These are phyloP conservation scores for Drosophila gunungcola DNA, from an alignment of 1,140 invertebrate species.

Conservation along the genomic window DNA sequence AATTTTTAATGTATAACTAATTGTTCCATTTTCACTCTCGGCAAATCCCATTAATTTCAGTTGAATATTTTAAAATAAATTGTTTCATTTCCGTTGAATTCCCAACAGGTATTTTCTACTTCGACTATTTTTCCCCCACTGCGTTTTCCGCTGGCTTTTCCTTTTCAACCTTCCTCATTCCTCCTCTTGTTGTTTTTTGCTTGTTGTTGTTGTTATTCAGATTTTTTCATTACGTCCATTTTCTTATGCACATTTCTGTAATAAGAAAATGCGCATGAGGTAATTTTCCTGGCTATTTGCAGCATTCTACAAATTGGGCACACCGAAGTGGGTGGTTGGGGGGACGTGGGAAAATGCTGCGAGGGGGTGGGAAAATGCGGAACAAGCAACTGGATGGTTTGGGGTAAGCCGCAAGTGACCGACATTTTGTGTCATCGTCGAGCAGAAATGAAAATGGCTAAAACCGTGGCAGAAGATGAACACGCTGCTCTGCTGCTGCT, in stretches of 20 bases:
- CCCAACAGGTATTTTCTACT: slow-evolving; percentile 8
- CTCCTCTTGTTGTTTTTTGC: too few species aligned
- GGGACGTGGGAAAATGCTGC: neutral
- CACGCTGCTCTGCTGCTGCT: slow-evolving; percentile 31
- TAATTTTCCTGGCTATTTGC: slow-evolving; percentile 81
- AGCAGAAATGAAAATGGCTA: slow-evolving; percentile 76
- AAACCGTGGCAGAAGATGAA: slow-evolving; percentile 75
- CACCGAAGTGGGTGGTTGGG: neutral
- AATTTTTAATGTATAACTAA: neutral
- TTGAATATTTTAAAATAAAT: slow-evolving; percentile 24
- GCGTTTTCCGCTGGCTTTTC: neutral
- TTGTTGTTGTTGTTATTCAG: slow-evolving; percentile 24
- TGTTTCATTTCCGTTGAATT: slow-evolving; percentile 24
- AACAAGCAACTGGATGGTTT: slow-evolving; percentile 3
- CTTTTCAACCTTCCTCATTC: neutral
- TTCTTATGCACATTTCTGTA: slow-evolving; percentile 81
- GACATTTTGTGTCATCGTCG: slow-evolving; percentile 78
- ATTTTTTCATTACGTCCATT: slow-evolving; percentile 78
- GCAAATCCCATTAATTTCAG: slow-evolving; percentile 6
- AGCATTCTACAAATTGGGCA: slow-evolving; percentile 71
- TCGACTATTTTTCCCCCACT: slow-evolving; percentile 1
- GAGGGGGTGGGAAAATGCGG: neutral
- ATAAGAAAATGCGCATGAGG: slow-evolving; percentile 82
- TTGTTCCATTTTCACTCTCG: neutral
- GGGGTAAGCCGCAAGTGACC: slow-evolving; percentile 77